Base-by-base conservation (phyloP, 2,113 vertebrate genomes). In the Cynopterus brachyotis region DNA sequence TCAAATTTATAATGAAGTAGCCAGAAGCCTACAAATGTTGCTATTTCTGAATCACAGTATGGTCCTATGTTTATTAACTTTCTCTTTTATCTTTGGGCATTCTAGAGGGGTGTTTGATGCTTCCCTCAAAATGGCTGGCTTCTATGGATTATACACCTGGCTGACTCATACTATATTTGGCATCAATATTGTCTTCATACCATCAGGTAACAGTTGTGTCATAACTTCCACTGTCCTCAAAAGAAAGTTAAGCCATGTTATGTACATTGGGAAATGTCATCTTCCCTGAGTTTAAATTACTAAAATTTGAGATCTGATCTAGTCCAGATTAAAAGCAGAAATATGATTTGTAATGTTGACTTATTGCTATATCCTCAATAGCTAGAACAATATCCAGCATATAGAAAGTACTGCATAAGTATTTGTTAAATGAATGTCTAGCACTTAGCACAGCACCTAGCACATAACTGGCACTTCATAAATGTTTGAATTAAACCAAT, bases 91-190 rank as follows among this genome's bases (percentile, higher is more conserved):
- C 53, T 98, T 98, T 97, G 92, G 72, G 96, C 32, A 0, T 98
- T 98, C 67, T 97, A 99, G 99, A 98, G 99, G 99, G 96, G 99
- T 99, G 64, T 99, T 99, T 97, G 99, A 99, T 97, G 99, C 99
- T 89, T 99, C 99, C 69, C 99, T 99, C 98, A 99, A 99, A 98
- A 99, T 99, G 99, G 99, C 99, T 28, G 99, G 99, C 37, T 99
- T 99, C 99, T 99, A 99, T 67, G 99, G 99, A 96, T 98, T 99
- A 96, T 99, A 99, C 96, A 99, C 99, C 59, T 99, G 99, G 99
- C 99, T 99, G 98, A 99, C 99, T 84, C 99, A 99, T 98, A 99
- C 99, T 78, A 98, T 99, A 98, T 99, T 99, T 98, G 99, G 99
- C 97, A 99, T 99, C 98, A 99, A 99, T 98, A 99, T 99, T 73